phyloP scores from a whole-genome alignment of 2,113 vertebrate species.

The Peromyscus californicus region DNA sequence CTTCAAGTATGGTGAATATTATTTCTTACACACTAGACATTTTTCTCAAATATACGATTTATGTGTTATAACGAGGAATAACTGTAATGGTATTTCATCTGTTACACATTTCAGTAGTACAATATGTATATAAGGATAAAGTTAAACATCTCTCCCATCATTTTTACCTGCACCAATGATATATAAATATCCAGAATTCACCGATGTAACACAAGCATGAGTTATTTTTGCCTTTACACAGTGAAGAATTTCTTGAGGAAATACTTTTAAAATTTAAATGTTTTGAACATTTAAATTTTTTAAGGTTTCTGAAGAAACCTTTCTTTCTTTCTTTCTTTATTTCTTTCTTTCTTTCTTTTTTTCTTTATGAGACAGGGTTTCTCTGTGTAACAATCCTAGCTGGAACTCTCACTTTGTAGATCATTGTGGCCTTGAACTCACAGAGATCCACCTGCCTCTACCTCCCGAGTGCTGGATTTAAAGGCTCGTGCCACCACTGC shows the following conservation, averaged over 20 bases:
- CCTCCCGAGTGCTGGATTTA: no score
- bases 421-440: no score
- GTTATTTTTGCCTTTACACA: slow-evolving; percentile 86
- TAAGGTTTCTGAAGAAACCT: background rate
- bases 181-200: slow-evolving; percentile 46
- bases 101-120: background rate
- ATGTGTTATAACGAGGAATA: slow-evolving; percentile 45
- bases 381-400: no score
- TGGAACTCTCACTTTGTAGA: no score
- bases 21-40: slow-evolving; percentile 33
- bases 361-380: no score
- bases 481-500: no score
- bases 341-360: no score
- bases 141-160: slow-evolving; percentile 4
- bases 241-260: slow-evolving; percentile 85
- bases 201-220: slow-evolving; percentile 83
- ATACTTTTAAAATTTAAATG: slow-evolving; percentile 33
- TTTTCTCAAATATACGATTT: slow-evolving; percentile 31
- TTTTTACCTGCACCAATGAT: slow-evolving; percentile 25
- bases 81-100: background rate
- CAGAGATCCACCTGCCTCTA: no score
- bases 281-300: slow-evolving; percentile 38
- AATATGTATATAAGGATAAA: background rate
- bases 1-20: slow-evolving; percentile 11
- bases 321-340: no score